Conservation (phyloP, 2,888 invertebrate genomes). For the Teleiodes luculella region DNA sequence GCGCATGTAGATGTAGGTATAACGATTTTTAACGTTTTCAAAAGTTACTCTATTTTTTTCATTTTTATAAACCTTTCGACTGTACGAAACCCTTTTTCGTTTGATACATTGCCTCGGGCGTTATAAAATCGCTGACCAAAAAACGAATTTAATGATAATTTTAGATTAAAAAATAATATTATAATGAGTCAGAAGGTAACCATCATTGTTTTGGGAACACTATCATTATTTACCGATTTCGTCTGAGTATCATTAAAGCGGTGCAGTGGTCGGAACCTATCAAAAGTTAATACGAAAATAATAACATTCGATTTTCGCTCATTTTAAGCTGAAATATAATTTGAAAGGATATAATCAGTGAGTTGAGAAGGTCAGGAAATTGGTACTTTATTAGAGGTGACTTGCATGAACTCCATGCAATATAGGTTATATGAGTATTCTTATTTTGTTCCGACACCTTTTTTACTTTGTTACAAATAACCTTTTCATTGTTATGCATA, state of each 20-base stretch:
- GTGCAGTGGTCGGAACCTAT: conserved; percentile 61
- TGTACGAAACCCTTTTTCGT: too few relatives aligned
- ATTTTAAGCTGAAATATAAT: conserved; percentile 56
- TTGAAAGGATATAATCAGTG: conserved; percentile 37
- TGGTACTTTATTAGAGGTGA: not conserved
- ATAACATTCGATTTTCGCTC: conserved; percentile 62
- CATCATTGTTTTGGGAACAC: conserved; percentile 38
- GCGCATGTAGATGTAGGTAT: too few relatives aligned
- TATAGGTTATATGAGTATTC: too few relatives aligned
- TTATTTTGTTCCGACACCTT: too few relatives aligned
- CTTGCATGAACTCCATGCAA: too few relatives aligned
- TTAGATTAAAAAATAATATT: conserved; percentile 20
- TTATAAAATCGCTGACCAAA: not conserved
- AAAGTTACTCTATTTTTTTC: not conserved
- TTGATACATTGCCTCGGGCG: not conserved
- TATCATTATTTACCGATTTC: conserved; percentile 66
- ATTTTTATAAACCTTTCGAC: not conserved
- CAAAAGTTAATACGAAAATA: conserved; percentile 71
- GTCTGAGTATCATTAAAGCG: conserved; percentile 46
- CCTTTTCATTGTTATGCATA: too few relatives aligned
- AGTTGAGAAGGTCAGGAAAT: conserved; percentile 32
- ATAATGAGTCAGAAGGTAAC: conserved; percentile 38
- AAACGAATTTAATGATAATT: not conserved
- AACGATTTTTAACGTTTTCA: too few relatives aligned
- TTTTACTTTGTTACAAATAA: too few relatives aligned